Evolutionary conservation across 2,888 invertebrate genomes (phyloP).

Genomic region (Mesoligia furuncula): DNA sequence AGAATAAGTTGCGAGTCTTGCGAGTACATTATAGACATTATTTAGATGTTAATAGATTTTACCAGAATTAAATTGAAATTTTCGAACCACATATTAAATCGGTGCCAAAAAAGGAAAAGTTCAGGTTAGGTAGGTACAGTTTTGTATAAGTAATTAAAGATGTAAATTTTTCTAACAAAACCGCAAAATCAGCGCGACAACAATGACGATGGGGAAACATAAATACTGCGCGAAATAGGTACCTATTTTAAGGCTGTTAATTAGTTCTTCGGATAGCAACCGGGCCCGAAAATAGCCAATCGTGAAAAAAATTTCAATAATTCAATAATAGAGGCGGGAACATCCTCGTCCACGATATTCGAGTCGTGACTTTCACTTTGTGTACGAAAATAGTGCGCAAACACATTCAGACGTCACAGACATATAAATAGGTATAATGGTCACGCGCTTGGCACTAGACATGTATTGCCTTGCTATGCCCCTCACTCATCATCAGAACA

Average conservation of each 20-base stretch:
- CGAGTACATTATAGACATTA: background rate
- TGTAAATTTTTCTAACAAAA: slow-evolving; percentile 19
- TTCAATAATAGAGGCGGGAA: slow-evolving; percentile 46
- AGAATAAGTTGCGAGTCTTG: background rate
- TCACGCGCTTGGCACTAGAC: slow-evolving; percentile 76
- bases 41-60: background rate
- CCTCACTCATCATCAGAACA: slow-evolving; percentile 58
- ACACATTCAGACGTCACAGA: slow-evolving; percentile 69
- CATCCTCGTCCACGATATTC: slow-evolving; percentile 63
- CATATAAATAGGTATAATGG: slow-evolving; percentile 70
- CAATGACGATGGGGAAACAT: background rate
- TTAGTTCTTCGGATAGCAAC: slow-evolving; percentile 18
- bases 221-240: background rate
- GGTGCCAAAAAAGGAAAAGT: slow-evolving; percentile 2
- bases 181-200: background rate
- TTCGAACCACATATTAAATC: background rate
- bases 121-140: background rate
- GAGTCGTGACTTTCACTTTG: slow-evolving; percentile 77
- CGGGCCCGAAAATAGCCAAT: slow-evolving; percentile 16
- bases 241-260: slow-evolving; percentile 5
- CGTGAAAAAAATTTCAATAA: slow-evolving; percentile 42
- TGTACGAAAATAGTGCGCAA: slow-evolving; percentile 74
- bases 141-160: background rate
- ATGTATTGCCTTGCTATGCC: slow-evolving; percentile 54
- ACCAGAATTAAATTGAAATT: background rate